Evolutionary conservation across 2,888 invertebrate species (phyloP), one percentile per base, ranked within the genome.

Genomic region (Phorcus lineatus): DNA sequence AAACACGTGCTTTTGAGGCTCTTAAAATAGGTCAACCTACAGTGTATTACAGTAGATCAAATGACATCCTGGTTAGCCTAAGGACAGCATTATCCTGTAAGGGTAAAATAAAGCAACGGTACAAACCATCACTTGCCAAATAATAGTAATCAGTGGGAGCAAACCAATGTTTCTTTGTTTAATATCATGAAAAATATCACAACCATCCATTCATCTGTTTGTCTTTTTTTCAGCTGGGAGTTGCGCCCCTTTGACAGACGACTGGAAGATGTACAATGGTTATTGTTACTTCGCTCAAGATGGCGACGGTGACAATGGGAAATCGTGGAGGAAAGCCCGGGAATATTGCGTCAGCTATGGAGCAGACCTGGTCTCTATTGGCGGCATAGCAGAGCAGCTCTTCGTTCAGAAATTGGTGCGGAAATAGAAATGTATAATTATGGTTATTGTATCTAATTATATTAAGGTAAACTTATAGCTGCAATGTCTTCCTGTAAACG

Each of bases 331-430:
- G 31, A 82, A 84, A 52, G 87, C 88, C 0, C 76, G 86, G 24
- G 28, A 77, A 2, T 79, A 62, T 17, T 90, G 90, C 81, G 80
- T 81, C 28, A 77, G 28, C 13, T 74, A 78, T 24, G 85, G 86
- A 9, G 89, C 85, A 0, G 86, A 89, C 9, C 86, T 90, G 0
- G 86, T 82, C 6, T 88, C 89, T 52, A 85, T 90, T 47, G 78
- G 78, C 13, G 82, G 82, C n/a, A 80, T 78, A 6, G 57, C 80
- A 0, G 89, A 89, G 75, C 85, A 90, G 66, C 74, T 81, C 2
- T 90, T 90, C 80, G 52, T 91, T 6, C 81, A 84, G 17, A 85
- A 84, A 55, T 79, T 86, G 81, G 86, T 86, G 74, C 53, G 84
- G 47, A 62, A n/a, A 36, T 3, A 70, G 36, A 36, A 4, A 36